A percentile compares a stretch with the other conserved stretches of the same genome.
phyloP scores from a whole-genome alignment of 2,113 vertebrate species.

The Lontra canadensis region DNA sequence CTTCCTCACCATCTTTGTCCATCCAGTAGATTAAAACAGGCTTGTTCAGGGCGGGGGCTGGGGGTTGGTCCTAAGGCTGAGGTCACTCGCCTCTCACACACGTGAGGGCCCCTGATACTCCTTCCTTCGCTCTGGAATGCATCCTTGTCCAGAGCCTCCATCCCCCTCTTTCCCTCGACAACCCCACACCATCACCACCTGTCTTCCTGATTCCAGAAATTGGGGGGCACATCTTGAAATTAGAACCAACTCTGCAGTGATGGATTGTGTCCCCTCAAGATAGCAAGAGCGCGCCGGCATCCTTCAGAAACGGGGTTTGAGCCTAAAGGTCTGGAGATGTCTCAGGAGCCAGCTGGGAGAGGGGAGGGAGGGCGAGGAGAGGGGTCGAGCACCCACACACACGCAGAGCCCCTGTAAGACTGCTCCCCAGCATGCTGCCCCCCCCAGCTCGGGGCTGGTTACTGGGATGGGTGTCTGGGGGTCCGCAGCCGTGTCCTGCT shows the following conservation, averaged over 20 bases:
- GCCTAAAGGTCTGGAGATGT: neutral
- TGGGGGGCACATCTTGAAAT: neutral
- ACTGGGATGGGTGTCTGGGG: neutral
- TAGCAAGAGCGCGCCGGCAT: accelerated
- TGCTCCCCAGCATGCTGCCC: neutral
- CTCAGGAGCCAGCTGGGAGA: no score
- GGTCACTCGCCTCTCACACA: accelerated
- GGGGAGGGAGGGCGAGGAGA: neutral
- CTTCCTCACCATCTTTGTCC: neutral
- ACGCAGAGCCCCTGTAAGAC: accelerated
- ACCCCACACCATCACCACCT: accelerated
- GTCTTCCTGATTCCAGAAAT: neutral
- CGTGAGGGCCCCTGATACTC: no score
- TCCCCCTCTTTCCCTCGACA: neutral
- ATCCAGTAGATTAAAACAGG: neutral
- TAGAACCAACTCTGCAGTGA: neutral
- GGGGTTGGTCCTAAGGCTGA: neutral
- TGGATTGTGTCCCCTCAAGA: neutral
- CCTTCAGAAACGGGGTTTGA: neutral
- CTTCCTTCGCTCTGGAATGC: neutral
- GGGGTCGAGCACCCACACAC: accelerated
- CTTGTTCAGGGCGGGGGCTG: neutral
- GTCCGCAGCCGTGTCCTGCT: no score
- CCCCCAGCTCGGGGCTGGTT: accelerated
- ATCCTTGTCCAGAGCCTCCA: accelerated